Base-by-base conservation (phyloP, 2,888 invertebrate species). In the Kuschelorhynchus macadamiae region DNA sequence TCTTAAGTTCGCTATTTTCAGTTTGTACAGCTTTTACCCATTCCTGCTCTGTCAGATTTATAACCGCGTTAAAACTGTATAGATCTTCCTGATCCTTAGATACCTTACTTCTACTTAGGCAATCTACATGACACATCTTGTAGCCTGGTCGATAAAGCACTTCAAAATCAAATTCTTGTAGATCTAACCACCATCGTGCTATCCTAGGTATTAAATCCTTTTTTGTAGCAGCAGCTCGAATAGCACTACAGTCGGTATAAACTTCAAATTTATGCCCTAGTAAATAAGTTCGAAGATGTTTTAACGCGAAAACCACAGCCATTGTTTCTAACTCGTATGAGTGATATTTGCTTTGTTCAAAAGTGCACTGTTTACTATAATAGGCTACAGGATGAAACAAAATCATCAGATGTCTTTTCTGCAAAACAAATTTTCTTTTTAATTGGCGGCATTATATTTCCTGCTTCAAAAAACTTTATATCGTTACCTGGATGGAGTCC, bases 201-300 rank as follows among this genome's bases (percentile, higher is more conserved):
- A 60, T 36, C 25, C 1, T 66, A 69, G 4, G 64, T 21, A 2
- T 61, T 9, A 42, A 25, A 5, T 81, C 77, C 16, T 74, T 73
- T 44, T 81, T 79, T 0, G 47, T 63, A 14, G 74, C 64, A 0
- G 79, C 76, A 0, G 71, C 53, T 25, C 77, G 77, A 0, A 81
- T 36, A 0, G 79, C n/a, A n/a, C n/a, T n/a, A n/a, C n/a, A n/a
- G n/a, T n/a, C n/a, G n/a, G 78, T 79, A 1, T 75, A 56, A 0
- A 80, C 49, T 2, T 61, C 73, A 46, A 80, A 78, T 1, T 56
- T 60, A 1, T 68, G 55, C 0, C 75, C 77, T 9, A 76, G 67
- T 0, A 79, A 33, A 50, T 79, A 79, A 5, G 67, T 67, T n/a
- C 76, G 71, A 59, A 80, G 78, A 66, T 78, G 68, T n/a, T n/a